Percentiles rank a stretch among this genome's conserved stretches.
Conservation (phyloP, 2,113 vertebrate genomes). For the Cephalopterus ornatus region DNA sequence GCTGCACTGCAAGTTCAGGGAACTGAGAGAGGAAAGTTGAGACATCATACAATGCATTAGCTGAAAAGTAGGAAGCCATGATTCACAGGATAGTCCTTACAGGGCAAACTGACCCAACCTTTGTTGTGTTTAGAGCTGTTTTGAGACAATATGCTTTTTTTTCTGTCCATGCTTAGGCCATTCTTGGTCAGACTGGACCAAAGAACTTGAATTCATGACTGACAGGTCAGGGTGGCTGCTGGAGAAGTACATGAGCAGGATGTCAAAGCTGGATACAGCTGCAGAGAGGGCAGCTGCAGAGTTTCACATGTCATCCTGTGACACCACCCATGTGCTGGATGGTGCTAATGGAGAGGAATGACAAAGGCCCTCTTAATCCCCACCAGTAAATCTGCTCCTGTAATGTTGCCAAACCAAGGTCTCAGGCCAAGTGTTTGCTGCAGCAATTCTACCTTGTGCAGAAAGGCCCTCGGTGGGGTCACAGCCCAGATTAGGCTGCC, state of each 20-base stretch:
- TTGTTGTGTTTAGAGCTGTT: background rate
- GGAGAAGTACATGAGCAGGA: background rate
- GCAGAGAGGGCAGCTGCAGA: background rate
- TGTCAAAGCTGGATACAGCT: background rate
- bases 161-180: background rate
- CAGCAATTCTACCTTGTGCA: background rate
- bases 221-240: background rate
- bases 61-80: background rate
- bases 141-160: background rate
- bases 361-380: conserved; percentile 1
- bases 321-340: background rate
- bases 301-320: background rate
- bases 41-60: background rate
- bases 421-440: background rate
- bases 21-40: background rate
- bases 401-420: background rate
- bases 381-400: background rate
- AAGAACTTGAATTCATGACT: background rate
- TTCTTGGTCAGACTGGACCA: background rate
- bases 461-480: background rate
- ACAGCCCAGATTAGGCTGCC: background rate
- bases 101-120: background rate
- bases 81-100: background rate
- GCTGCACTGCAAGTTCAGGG: background rate
- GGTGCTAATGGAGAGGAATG: conserved; percentile 23